Conservation (phyloP, 2,888 invertebrate genomes). For the Operophtera brumata region DNA sequence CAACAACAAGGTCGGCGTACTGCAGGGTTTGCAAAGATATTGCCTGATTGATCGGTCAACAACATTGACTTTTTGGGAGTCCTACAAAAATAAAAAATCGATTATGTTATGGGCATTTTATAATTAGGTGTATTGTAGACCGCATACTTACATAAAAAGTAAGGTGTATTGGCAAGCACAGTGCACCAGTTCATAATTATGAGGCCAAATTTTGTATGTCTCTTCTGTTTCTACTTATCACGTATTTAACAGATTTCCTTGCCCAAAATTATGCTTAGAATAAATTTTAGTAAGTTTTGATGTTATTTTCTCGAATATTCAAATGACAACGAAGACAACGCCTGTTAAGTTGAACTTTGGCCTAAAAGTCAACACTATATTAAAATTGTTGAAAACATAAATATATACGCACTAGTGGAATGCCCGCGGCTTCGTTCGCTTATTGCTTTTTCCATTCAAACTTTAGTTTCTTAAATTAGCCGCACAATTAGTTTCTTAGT, state of each 20-base stretch:
- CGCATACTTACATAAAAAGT: too few species aligned
- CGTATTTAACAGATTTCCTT: background rate
- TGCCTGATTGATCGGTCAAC: too few species aligned
- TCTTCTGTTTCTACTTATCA: background rate
- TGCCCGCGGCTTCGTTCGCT: too few species aligned
- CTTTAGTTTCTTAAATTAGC: too few species aligned
- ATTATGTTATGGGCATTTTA: too few species aligned
- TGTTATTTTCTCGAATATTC: background rate
- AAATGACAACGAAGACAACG: background rate
- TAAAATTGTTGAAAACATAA: too few species aligned
- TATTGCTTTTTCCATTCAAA: too few species aligned
- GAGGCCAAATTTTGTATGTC: background rate
- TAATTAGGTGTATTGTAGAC: too few species aligned
- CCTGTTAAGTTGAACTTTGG: background rate
- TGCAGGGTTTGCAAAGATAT: background rate
- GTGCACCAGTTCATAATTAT: background rate
- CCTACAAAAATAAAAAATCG: too few species aligned
- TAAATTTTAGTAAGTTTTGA: background rate
- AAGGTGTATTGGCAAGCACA: constrained; percentile 6
- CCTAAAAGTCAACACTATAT: background rate
- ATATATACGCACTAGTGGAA: too few species aligned
- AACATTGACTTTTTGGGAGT: too few species aligned
- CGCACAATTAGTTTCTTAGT: too few species aligned
- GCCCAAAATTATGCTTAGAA: background rate
- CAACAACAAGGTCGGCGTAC: constrained; percentile 70